Evolutionary conservation across 2,113 vertebrate genomes (phyloP).

Genomic region (Peromyscus californicus): DNA sequence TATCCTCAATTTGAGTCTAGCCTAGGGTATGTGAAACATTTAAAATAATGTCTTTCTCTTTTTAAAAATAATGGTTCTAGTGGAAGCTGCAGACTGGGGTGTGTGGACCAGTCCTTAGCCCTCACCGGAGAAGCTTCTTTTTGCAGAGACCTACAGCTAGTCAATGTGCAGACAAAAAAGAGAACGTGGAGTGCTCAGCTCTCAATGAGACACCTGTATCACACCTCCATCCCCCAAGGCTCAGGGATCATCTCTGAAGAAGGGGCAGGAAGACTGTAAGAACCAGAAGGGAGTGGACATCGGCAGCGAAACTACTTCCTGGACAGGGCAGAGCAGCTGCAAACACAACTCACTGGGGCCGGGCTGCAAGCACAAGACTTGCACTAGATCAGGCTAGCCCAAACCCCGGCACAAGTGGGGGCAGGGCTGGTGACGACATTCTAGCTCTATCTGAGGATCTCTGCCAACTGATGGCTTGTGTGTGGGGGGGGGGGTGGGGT

Average conservation of each 20-base stretch:
- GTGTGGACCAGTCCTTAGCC: not conserved
- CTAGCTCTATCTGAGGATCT: not conserved
- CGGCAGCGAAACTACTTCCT: not conserved
- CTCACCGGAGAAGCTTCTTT: not conserved
- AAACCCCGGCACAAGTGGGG: not conserved
- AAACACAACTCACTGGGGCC: too few relatives aligned
- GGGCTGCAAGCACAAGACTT: not conserved
- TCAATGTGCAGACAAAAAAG: not conserved
- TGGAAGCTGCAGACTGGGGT: not conserved
- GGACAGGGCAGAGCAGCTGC: too few relatives aligned
- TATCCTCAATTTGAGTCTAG: not conserved
- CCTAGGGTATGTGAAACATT: not conserved
- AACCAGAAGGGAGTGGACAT: not conserved
- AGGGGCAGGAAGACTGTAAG: not conserved
- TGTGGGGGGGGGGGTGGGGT: too few relatives aligned
- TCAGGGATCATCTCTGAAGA: not conserved
- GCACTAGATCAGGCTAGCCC: not conserved
- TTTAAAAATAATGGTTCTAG: not conserved
- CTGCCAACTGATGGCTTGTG: too few relatives aligned
- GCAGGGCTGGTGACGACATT: not conserved
- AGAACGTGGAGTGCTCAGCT: not conserved
- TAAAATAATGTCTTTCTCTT: not conserved
- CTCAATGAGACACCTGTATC: not conserved
- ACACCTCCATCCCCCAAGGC: not conserved
- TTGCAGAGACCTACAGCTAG: not conserved